Evolutionary conservation across 2,888 invertebrate genomes (phyloP), one percentile per base, ranked within the genome.

Genomic region (Aphelenchoides bicaudatus): DNA sequence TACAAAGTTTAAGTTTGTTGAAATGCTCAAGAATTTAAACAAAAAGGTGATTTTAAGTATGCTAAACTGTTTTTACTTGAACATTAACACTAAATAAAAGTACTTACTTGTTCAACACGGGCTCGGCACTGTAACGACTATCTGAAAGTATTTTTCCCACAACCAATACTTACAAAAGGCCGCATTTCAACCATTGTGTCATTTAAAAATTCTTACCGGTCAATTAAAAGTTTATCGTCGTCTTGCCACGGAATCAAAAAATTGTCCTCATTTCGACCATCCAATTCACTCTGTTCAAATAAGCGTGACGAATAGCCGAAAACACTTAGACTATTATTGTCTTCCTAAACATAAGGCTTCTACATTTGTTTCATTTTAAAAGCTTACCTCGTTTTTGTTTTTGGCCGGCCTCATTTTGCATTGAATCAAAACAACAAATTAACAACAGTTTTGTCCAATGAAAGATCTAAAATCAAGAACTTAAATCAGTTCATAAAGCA

Each of bases 271-370:
- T 68, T 68, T 13, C 51, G 51, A n/a, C 58, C 59, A 8, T 68
- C 60, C 21, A 54, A 54, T 8, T 65, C 57, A 34, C 65, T 65
- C 39, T 65, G 56, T 3, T 58, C 57, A 47, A 62, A 73, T 23
- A 74, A 59, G 2, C 65, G 63, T 0, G 63, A 71, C 1, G 72
- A 43, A 56, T 75, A 75, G 28, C 75, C 75, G 48, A 73, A 71
- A 1, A 75, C 66, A 6, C 67, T 49, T 3, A 73, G 57, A 29
- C 59, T 64, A 10, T 66, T 58, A 38, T 63, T 52, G 3, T 65
- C 61, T 61, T 65, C n/a, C n/a, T n/a, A n/a, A 39, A 59, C 63
- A 19, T 2, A 37, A 2, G 16, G 2, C 19, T 37, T 43, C 2
- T 43, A 2, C 3, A 2, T 3, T 1, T 43, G 23, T n/a, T 3